A percentile compares a stretch with the other conserved stretches of the same genome.
phyloP scores from a whole-genome alignment of 2,797 vertebrate genomes.

The Darevskia nairensis region DNA sequence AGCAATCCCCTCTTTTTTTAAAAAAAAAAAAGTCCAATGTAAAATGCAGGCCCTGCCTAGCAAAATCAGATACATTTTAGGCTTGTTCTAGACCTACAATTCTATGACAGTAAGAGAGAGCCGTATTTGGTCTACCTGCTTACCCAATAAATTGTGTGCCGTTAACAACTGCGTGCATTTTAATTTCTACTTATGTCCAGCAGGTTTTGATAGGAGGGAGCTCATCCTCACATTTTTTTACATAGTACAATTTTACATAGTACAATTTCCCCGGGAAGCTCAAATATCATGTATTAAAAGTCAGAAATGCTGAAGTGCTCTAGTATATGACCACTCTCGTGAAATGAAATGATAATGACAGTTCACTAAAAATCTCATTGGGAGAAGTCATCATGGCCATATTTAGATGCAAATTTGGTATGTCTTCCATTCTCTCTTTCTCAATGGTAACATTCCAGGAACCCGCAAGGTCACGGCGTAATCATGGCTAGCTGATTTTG shows the following conservation, averaged over 20 bases:
- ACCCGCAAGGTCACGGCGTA: conserved; percentile 3
- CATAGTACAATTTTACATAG: not conserved
- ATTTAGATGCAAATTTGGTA: conserved; percentile 3
- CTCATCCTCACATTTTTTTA: not conserved
- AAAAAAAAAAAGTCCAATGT: too few relatives aligned
- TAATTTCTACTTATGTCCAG: not conserved
- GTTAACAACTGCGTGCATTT: not conserved
- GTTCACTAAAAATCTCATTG: conserved; percentile 25
- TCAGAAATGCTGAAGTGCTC: conserved; percentile 33
- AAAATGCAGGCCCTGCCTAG: too few relatives aligned
- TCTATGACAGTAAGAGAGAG: not conserved
- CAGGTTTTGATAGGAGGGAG: conserved; percentile 1
- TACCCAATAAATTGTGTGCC: not conserved
- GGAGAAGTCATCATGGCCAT: not conserved
- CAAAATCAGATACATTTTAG: not conserved
- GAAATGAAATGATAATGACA: not conserved
- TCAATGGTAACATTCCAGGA: rapidly evolving
- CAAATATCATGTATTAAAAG: not conserved
- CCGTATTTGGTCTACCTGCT: not conserved
- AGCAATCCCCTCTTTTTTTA: too few relatives aligned
- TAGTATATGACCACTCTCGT: not conserved
- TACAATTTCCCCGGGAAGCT: not conserved
- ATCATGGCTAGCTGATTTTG: not conserved
- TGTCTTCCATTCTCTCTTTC: not conserved
- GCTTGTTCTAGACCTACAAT: not conserved